Base-by-base conservation (phyloP, 2,888 invertebrate genomes). In the Drosophila ezoana region DNA sequence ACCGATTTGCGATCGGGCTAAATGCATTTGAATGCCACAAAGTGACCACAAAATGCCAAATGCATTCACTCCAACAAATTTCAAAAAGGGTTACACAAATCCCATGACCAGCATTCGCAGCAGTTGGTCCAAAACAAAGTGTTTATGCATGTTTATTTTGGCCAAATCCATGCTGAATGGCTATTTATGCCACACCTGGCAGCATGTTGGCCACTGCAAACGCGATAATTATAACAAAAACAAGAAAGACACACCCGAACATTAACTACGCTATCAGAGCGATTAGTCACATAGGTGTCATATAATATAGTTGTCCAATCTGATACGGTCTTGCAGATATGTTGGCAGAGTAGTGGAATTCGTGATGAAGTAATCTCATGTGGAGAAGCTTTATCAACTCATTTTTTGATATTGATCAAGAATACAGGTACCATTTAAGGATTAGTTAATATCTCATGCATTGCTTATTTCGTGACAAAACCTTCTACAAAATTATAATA, bases 1-100 rank as follows among this genome's bases (percentile, higher is more conserved):
- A 61, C 51, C 83, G 72, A 68, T 79, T 71, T 74, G 64, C 67
- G 67, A 80, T 73, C 59, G 35, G 53, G 59, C 71, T 65, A 70
- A 84, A 74, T 78, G 65, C 79, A 75, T 68, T 84, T 58, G 59
- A 18, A 45, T 63, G 67, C 79, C 85, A 65, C 79, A 80, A 81
- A 81, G 72, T 81, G 85, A 75, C 85, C 79, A 51, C 79, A 78
- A 79, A 76, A 80, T 79, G 67, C 72, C 72, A 79, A 79, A 82
- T 76, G 76, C 80, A 79, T 76, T 60, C 53, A 68, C 68, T 62
- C 32, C 33, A 20, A 20, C 45, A 20, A 28, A 28, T 28, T 20
- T 35, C 44, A 16, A 33, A 48, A 47, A 47, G 47, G 45, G 49
- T 45, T 43, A 44, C 57, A 23, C 49, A 62, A 63, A 63, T 62